Evolutionary conservation across 1,140 invertebrate species (phyloP), one percentile per base, ranked within the genome.

Genomic region (Drosophila sproati): DNA sequence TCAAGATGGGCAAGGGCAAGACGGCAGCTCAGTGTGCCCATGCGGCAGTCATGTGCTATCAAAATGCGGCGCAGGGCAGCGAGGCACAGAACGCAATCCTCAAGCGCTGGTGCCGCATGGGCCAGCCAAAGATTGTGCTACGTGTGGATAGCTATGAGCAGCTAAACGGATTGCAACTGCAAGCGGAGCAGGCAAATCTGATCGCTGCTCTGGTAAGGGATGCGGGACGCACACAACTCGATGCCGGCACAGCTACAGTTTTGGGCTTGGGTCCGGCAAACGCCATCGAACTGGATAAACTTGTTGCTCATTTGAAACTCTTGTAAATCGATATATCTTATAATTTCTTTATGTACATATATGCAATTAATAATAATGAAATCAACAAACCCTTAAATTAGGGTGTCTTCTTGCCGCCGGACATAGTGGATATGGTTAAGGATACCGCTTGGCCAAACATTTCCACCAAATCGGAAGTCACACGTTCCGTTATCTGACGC

Each of bases 1-100:
- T 98, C 6, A 94, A 94, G 62, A 97, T 98, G 96, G 94, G 95
- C 10, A 96, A 95, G 93, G 97, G 97, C 6, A 97, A 98, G 93
- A 94, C 95, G 50, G 96, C 96, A n/a, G 95, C 96, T 12, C 97
- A 97, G 92, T 97, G 96, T 93, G 95, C 96, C 34, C 97, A 98
- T 93, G 97, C 96, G 29, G 95, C 97, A 47, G 89, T 95, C 54
- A 93, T 93, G 74, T 96, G 95, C 79, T 96, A 95, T 81, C 94
- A 95, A 79, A 92, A 93, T 78, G 92, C 94, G 4, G 75, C 91
- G 0, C 82, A 93, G 56, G 93, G 91, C 3, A 92, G 94, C 47
- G 92, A 92, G 12, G 78, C 93, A 7, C 78, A 82, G 12, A 61
- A 28, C 29, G 82, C 68, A 43, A 78, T 94, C 29, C 91, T 96